Conservation (phyloP, 2,888 invertebrate species). For the Plusia festucae region DNA sequence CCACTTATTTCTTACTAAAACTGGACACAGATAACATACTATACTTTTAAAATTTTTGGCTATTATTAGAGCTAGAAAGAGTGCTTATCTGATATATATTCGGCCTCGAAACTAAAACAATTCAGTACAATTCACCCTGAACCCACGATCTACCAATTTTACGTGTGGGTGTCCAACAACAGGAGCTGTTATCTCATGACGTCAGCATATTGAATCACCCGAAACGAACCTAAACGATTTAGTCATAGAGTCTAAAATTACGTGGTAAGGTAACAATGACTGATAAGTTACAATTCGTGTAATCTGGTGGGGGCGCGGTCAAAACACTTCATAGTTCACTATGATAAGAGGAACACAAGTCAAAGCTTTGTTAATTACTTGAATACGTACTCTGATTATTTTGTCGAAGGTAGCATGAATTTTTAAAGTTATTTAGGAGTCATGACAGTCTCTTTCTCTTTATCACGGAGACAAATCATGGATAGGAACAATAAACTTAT, state of each 20-base stretch:
- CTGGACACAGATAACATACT: background rate
- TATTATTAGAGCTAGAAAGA: slow-evolving; percentile 11
- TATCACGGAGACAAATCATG: no score
- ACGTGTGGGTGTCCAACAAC: slow-evolving; percentile 27
- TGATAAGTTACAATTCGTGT: slow-evolving; percentile 31
- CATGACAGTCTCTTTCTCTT: no score
- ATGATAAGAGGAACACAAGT: slow-evolving; percentile 31
- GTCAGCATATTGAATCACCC: slow-evolving; percentile 13
- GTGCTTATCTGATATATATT: background rate
- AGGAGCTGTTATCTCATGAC: slow-evolving; percentile 31
- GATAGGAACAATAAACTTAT: no score
- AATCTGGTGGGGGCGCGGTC: slow-evolving; percentile 56
- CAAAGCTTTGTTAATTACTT: slow-evolving; percentile 16
- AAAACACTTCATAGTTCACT: slow-evolving; percentile 46
- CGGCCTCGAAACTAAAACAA: slow-evolving; percentile 22
- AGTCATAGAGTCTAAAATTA: slow-evolving; percentile 26
- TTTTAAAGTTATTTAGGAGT: background rate
- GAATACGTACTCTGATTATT: slow-evolving; percentile 12
- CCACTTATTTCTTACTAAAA: no score
- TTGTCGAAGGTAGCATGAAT: background rate
- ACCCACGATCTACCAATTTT: slow-evolving; percentile 18
- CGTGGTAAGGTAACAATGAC: slow-evolving; percentile 1
- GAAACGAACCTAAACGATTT: slow-evolving; percentile 27
- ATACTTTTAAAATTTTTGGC: background rate
- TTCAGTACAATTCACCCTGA: slow-evolving; percentile 18